Evolutionary conservation across 2,113 vertebrate species (phyloP).

Genomic region (Pseudorhombus dupliciocellatus): DNA sequence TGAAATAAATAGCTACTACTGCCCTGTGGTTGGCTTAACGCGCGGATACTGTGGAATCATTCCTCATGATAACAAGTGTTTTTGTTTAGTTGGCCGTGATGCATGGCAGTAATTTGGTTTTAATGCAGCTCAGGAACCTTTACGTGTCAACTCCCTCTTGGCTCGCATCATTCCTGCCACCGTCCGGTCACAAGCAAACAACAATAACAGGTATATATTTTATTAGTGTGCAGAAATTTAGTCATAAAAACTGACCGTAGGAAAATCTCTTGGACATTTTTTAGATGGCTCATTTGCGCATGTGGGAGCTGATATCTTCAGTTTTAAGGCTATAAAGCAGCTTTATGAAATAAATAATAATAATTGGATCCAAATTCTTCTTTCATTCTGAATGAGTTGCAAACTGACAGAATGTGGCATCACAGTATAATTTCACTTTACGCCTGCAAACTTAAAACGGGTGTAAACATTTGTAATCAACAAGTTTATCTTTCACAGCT

Average conservation of each 20-base stretch:
- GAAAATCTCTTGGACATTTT: not conserved
- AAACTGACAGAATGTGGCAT: not conserved
- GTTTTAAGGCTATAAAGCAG: not conserved
- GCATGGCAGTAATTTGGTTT: conserved; percentile 8
- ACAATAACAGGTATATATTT: conserved; percentile 2
- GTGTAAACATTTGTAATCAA: not conserved
- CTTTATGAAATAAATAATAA: not conserved
- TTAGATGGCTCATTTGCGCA: not conserved
- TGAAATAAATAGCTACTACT: conserved; percentile 38
- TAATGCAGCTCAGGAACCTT: conserved; percentile 27
- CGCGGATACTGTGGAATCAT: conserved; percentile 2
- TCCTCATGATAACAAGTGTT: conserved; percentile 7
- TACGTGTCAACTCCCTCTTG: not conserved
- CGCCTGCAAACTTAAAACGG: not conserved
- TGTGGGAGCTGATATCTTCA: not conserved
- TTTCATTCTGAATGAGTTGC: not conserved
- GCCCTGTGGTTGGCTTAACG: conserved; percentile 9
- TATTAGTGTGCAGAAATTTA: not conserved
- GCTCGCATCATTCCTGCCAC: conserved; percentile 3
- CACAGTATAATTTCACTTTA: not conserved
- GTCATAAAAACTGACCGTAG: not conserved
- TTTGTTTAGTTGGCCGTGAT: not conserved
- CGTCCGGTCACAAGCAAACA: conserved; percentile 19
- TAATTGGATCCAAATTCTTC: not conserved
- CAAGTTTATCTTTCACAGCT: not conserved